Base-by-base conservation (phyloP, 2,113 vertebrate species). In the Benitochromis conjunctus region DNA sequence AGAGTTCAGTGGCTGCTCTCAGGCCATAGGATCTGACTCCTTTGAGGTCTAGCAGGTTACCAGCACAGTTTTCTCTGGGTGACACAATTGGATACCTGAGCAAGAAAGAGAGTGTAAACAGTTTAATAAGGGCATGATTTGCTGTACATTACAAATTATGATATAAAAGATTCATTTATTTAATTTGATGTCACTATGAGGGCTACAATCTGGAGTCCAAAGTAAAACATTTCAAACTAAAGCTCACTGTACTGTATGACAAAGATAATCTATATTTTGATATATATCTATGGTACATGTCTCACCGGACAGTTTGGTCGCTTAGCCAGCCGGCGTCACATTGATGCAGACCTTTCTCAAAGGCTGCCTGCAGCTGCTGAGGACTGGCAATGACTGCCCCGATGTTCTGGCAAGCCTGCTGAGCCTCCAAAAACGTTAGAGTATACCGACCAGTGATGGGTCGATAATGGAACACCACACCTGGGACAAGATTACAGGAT, bases 321-420 rank as follows among this genome's bases (percentile, higher is more conserved):
- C 92, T 91, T 79, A 99, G 96, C 98, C 98, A 99, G 84, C 98
- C 98, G 0, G 98, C 98, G 0, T 98, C 98, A 36, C 98, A 99
- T 71, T 99, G 98, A 92, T 99, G 97, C 0, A 98, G 97, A 48
- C 98, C 98, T 14, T 95, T 96, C 91, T 98, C 96, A 0, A 97
- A 99, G 74, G 98, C 98, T 1, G 97, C 97, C 89, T 98, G 97
- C 11, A 99, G 97, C 94, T 99, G 98, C 83, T 96, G 91, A 0
- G 97, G 95, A 1, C 97, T 97, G 88, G 98, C 98, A 0, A 99
- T 98, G 79, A 96, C 89, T 0, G 98, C 98, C 0, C 96, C 95
- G 0, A 98, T 95, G 26, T 78, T 88, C 82, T 96, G 89, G 64
- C 98, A 99, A 51, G 97, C 97, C 89, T 89, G 84, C 85, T 96